Evolutionary conservation across 2,113 vertebrate species (phyloP), one percentile per base, ranked within the genome.

Genomic region (Atherinomorus stipes): DNA sequence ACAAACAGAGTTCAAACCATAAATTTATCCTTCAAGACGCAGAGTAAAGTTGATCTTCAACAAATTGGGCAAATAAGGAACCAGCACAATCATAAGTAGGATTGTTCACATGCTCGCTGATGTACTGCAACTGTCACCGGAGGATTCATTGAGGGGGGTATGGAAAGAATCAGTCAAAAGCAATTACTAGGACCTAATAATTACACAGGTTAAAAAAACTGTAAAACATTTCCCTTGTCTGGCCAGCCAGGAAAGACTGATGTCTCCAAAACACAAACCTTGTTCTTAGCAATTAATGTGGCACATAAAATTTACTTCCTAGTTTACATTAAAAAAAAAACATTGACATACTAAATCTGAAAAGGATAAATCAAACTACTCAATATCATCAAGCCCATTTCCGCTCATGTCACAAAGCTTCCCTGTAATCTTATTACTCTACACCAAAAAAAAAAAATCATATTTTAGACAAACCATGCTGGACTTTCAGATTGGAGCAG

Each of bases 401-500:
- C 6, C 49, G 1, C 3, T 9, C 8, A 16, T 7, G 3, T 18
- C 38, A 42, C 38, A 45, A 18, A 45, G 31, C 31, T 18, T 13
- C 38, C 38, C 38, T 37, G 34, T 0, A 23, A 65, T 58, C 31
- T 25, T 4, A 59, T 51, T 59, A 18, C 40, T 74, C 70, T 49
- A 23, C 21, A 71, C 18, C 60, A 0, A 34, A 64, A 60, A 45
- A 0, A 34, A 64, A 60, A 45, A 5, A 44, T 19, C 26, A 73
- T 25, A 57, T 51, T 57, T n/a, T 23, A n/a, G n/a, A 65, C 8
- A 54, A 68, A 61, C 44, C 31, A 23, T 23, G 50, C 50, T 62
- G 54, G 54, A 49, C 61, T 71, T 73, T 69, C 40, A 64, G 7
- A 66, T 10, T n/a, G 49, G n/a, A 69, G 31, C 40, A 69, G 26